Percentiles rank a stretch among this genome's conserved stretches.
phyloP scores from a whole-genome alignment of 2,888 invertebrate genomes.

The Eupithecia exiguata region DNA sequence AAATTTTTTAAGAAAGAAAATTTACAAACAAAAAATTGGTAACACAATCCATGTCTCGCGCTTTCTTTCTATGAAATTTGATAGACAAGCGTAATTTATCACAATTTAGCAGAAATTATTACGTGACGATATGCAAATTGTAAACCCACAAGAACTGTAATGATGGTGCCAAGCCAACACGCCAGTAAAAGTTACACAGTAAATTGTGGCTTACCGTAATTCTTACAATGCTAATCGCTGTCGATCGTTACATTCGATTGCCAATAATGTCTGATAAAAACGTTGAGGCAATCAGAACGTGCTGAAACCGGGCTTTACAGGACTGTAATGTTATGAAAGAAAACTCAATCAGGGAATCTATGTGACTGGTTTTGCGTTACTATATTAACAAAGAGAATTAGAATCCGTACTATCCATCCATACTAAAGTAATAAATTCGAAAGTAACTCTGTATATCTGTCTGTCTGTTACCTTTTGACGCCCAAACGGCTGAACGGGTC shows the following conservation, averaged over 20 bases:
- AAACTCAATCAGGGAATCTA: constrained; percentile 4
- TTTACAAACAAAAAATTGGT: background rate
- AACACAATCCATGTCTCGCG: background rate
- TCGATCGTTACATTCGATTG: constrained; percentile 44
- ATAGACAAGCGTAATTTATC: constrained; percentile 16
- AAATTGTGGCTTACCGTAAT: constrained; percentile 58
- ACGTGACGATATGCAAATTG: constrained; percentile 68
- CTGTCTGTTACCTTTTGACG: too few species aligned
- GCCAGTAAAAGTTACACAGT: constrained; percentile 71
- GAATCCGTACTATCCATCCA: too few species aligned
- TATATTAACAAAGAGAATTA: background rate
- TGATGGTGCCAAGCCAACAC: constrained; percentile 20
- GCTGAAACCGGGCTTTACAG: constrained; percentile 11
- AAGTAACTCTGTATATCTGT: too few species aligned
- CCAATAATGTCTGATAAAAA: constrained; percentile 33
- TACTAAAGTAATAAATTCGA: too few species aligned
- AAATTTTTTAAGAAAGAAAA: too few species aligned
- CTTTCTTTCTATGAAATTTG: constrained; percentile 3
- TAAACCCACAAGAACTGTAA: constrained; percentile 37
- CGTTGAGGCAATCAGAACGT: constrained; percentile 22
- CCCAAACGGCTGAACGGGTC: too few species aligned
- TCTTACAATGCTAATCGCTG: constrained; percentile 38
- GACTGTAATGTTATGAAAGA: constrained; percentile 18
- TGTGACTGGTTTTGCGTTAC: background rate
- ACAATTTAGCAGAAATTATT: constrained; percentile 42